phyloP scores from a whole-genome alignment of 2,888 invertebrate species.

The Thereva nobilitata region DNA sequence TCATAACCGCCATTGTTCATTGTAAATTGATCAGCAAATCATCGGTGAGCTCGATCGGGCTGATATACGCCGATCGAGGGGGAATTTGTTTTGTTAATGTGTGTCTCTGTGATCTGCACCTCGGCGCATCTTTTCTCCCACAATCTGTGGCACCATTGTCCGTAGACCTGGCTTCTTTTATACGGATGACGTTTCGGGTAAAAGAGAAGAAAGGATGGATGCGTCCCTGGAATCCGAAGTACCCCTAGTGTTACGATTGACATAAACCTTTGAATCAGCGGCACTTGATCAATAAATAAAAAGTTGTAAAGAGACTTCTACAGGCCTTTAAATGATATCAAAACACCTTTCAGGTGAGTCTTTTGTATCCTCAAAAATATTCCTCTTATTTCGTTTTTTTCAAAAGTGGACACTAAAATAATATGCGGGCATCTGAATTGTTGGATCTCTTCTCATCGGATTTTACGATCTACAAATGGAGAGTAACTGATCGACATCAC shows the following conservation, averaged over 20 bases:
- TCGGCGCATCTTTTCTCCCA: conserved; percentile 6
- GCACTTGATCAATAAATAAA: conserved; percentile 33
- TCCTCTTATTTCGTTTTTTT: conserved; percentile 9
- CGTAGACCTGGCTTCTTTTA: too few relatives aligned
- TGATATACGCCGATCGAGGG: not conserved
- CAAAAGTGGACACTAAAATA: conserved; percentile 34
- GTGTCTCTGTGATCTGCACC: conserved; percentile 18
- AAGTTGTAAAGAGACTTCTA: conserved; percentile 15
- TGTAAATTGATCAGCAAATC: conserved; percentile 36
- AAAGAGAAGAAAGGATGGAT: conserved; percentile 5
- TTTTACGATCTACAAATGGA: conserved; percentile 30
- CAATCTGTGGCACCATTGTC: not conserved
- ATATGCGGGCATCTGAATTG: conserved; percentile 32
- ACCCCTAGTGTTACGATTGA: conserved; percentile 36
- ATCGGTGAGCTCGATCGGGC: conserved; percentile 14
- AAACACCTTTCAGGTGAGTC: conserved; percentile 26
- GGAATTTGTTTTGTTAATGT: conserved; percentile 28
- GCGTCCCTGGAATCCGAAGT: not conserved
- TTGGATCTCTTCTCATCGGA: conserved; percentile 23
- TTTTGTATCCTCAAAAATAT: conserved; percentile 34
- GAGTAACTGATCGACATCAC: conserved; percentile 24
- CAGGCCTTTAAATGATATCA: conserved; percentile 18
- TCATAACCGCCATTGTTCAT: conserved; percentile 33
- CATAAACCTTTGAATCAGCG: conserved; percentile 21
- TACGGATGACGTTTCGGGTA: too few relatives aligned